Conservation (phyloP, 1,140 invertebrate species). For the Probaryconus sp. region DNA sequence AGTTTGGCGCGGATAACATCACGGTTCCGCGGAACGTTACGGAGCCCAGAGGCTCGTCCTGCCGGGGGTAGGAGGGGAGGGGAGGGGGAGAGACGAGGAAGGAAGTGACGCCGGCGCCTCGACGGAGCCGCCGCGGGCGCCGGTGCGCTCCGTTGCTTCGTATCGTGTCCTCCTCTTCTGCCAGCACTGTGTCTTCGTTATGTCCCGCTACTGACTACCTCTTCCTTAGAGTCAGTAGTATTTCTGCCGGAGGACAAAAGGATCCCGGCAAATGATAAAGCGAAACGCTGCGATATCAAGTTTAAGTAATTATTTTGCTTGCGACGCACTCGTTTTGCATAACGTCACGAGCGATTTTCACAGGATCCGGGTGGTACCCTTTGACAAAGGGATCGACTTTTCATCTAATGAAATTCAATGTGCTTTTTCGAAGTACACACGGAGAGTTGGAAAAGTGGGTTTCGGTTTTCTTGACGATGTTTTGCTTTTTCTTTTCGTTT, state of each 20-base stretch:
- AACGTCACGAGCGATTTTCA: constrained; percentile 33
- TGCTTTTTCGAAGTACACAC: no score
- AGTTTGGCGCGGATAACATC: constrained; percentile 60
- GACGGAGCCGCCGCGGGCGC: constrained; percentile 77
- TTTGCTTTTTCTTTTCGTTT: no score
- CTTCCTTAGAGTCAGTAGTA: constrained; percentile 66
- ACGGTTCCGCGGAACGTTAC: constrained; percentile 61
- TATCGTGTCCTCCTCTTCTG: constrained; percentile 67
- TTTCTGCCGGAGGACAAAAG: constrained; percentile 60
- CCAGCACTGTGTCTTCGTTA: constrained; percentile 75
- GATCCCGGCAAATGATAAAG: constrained; percentile 44
- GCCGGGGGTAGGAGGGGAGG: constrained; percentile 45
- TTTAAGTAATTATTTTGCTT: constrained; percentile 56
- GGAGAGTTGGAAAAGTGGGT: no score
- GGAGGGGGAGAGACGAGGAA: constrained; percentile 64
- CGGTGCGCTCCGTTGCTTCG: constrained; percentile 76
- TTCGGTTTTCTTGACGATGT: no score
- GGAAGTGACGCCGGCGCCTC: constrained; percentile 78
- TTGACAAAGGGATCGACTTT: constrained; percentile 35
- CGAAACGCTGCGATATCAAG: constrained; percentile 51
- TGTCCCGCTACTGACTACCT: constrained; percentile 70
- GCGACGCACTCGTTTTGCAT: constrained; percentile 37
- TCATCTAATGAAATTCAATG: constrained; percentile 18
- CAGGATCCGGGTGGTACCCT: constrained; percentile 10
- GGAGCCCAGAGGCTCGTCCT: constrained; percentile 52